Evolutionary conservation across 1,140 invertebrate genomes (phyloP).

Genomic region (Kradibia gibbosae): DNA sequence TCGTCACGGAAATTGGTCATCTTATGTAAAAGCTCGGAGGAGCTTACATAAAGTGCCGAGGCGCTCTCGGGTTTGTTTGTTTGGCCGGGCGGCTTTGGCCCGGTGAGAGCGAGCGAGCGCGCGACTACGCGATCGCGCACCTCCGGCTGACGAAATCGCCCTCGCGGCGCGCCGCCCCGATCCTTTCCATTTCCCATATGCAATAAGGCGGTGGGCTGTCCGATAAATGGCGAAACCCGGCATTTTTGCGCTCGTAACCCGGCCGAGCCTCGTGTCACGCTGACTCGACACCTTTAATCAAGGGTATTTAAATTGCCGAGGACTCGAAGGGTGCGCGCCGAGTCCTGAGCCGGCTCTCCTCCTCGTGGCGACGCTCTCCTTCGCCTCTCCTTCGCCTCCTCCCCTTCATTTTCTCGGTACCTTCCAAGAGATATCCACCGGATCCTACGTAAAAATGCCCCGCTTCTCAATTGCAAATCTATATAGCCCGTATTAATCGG

Average conservation of each 20-base stretch:
- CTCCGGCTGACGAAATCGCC: constrained; percentile 27
- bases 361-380: background rate
- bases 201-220: background rate
- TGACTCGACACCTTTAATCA: constrained; percentile 12
- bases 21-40: constrained; percentile 48
- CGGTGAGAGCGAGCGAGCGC: background rate
- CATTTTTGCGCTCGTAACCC: constrained; percentile 5
- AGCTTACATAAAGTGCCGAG: constrained; percentile 40
- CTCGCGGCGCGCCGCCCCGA: background rate
- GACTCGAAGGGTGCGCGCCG: background rate
- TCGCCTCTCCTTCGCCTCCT: background rate
- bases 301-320: constrained; percentile 18
- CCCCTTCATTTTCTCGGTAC: background rate
- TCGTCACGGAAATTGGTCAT: constrained; percentile 41
- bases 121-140: constrained; percentile 5
- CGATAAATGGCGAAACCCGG: background rate
- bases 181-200: constrained; percentile 48
- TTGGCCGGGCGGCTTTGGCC: background rate
- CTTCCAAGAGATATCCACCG: no score
- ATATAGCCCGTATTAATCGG: background rate
- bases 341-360: background rate
- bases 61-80: background rate
- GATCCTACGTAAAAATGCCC: background rate
- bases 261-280: background rate
- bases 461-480: background rate